These are phyloP conservation scores for Rhodinocichla rosea DNA, from an alignment of 2,113 vertebrate species.

Conservation along the genomic window DNA sequence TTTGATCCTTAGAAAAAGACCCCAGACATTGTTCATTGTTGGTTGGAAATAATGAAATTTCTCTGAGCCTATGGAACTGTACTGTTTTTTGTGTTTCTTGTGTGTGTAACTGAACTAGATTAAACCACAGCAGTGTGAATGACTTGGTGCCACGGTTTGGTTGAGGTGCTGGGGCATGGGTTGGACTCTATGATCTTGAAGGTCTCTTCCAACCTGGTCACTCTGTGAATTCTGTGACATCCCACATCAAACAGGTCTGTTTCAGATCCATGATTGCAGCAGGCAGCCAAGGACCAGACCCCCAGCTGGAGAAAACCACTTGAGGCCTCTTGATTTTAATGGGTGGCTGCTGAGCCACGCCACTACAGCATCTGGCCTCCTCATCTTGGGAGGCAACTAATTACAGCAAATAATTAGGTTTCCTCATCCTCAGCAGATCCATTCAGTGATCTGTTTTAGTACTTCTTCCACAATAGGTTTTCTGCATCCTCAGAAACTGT, in stretches of 20 bases:
- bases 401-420: constrained; percentile 5
- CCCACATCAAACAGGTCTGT: background rate
- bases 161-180: background rate
- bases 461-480: background rate
- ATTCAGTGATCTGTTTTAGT: background rate
- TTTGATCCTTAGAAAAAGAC: background rate
- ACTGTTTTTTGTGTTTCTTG: background rate
- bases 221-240: background rate
- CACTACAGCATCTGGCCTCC: background rate
- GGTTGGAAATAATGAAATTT: constrained; percentile 28
- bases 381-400: background rate
- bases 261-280: background rate
- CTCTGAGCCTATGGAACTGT: constrained; percentile 26
- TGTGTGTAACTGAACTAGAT: background rate
- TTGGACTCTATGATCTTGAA: background rate
- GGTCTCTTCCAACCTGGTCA: background rate
- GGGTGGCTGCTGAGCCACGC: background rate
- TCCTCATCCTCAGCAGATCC: background rate
- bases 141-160: background rate
- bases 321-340: background rate
- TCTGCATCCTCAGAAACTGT: background rate
- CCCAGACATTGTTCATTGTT: background rate
- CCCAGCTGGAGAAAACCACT: background rate
- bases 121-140: background rate
- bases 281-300: background rate